Conservation (phyloP, 2,113 vertebrate genomes). For the Gadus macrocephalus region DNA sequence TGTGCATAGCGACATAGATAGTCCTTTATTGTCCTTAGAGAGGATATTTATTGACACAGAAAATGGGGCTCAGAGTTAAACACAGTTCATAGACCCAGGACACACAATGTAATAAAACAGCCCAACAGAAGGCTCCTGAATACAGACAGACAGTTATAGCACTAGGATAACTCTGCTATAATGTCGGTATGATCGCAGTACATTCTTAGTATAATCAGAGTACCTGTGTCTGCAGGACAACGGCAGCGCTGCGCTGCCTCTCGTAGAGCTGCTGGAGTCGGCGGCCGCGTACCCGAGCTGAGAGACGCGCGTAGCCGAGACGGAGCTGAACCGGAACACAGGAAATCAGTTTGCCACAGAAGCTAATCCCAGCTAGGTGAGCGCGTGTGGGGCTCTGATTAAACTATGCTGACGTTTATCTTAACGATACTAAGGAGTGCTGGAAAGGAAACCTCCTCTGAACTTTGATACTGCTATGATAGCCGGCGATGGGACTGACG, state of each 20-base stretch:
- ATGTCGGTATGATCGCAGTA: background rate
- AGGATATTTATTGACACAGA: no score
- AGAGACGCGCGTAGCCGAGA: slow-evolving; percentile 78
- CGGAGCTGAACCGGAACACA: slow-evolving; percentile 59
- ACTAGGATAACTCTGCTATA: background rate
- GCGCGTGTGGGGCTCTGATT: background rate
- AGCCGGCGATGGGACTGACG: no score
- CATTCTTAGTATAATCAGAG: background rate
- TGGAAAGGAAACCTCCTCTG: no score
- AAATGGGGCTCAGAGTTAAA: background rate
- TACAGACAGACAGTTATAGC: background rate
- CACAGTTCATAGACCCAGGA: background rate
- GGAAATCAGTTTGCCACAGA: no score
- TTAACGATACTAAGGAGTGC: no score
- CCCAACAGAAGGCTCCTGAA: no score
- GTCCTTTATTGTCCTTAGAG: no score
- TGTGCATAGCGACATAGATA: no score
- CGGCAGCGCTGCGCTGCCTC: slow-evolving; percentile 42
- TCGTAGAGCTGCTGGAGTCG: slow-evolving; percentile 61
- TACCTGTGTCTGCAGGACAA: slow-evolving; percentile 74
- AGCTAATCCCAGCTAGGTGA: no score
- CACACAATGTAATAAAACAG: no score
- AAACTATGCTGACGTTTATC: no score
- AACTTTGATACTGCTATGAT: no score
- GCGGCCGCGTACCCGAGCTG: slow-evolving; percentile 70